phyloP scores from a whole-genome alignment of 2,888 invertebrate genomes.

The Anodontia alba region DNA sequence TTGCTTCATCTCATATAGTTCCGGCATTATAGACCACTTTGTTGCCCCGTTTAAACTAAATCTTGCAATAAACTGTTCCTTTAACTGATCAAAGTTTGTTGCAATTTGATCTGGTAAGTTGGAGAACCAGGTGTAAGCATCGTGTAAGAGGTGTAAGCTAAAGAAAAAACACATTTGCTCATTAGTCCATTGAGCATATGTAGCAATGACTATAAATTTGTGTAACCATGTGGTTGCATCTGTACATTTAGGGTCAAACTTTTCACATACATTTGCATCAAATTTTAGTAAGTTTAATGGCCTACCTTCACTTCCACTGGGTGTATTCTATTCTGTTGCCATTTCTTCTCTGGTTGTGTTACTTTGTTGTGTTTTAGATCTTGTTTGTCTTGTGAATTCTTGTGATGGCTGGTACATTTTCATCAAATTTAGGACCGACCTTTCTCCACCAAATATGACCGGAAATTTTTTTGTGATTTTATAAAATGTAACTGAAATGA shows the following conservation, averaged over 20 bases:
- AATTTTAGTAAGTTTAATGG: background rate
- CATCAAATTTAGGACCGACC: too few species aligned
- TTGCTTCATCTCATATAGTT: constrained; percentile 24
- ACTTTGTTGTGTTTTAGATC: background rate
- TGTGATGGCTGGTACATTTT: background rate
- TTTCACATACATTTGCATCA: background rate
- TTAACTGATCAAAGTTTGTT: background rate
- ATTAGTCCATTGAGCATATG: background rate
- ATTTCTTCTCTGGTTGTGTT: background rate
- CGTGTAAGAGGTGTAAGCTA: background rate
- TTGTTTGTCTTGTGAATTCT: background rate
- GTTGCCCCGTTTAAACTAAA: constrained; percentile 4
- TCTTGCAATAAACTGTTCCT: background rate
- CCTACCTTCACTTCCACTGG: background rate
- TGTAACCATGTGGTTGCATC: background rate
- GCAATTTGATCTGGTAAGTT: background rate
- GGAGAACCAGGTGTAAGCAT: background rate
- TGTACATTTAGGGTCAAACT: background rate
- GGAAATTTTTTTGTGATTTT: too few species aligned
- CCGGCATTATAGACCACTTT: background rate
- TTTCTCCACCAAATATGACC: too few species aligned
- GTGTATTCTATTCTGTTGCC: background rate
- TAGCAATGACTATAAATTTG: background rate
- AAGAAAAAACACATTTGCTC: constrained; percentile 1
- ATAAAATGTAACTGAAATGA: too few species aligned